Base-by-base conservation (phyloP, 2,888 invertebrate species). In the Camptogramma bilineatum region DNA sequence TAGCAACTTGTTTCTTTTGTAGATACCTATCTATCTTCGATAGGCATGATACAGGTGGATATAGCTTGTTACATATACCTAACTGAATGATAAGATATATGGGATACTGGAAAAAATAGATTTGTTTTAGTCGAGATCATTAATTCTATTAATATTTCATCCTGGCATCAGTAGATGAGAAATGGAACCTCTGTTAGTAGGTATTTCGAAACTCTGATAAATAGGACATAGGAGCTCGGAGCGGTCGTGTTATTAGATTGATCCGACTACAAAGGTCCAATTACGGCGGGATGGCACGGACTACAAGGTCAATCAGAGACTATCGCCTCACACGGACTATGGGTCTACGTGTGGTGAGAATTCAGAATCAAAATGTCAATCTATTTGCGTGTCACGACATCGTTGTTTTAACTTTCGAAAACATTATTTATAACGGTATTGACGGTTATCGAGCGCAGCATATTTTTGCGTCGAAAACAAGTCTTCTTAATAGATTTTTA, bases 201-300 rank as follows among this genome's bases (percentile, higher is more conserved):
- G n/a, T 51, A 28, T 71, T 66, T 69, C 71, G 66, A 70, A 70
- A 71, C 68, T 52, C 68, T 72, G 72, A 74, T 75, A 77, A 74
- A 73, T 69, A 73, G 73, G 71, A 71, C 69, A 73, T 73, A 77
- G 77, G 75, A 79, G 76, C 76, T 46, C 34, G 74, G 72, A 68
- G 77, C 74, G 70, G 74, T 73, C 75, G 66, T 83, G 81, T 87
- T 86, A 87, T 87, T 85, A 84, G 79, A 85, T 86, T 87, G 84
- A 87, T 86, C 80, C 81, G 73, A 75, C 79, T 81, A 89, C 89
- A 90, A 89, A 90, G 87, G 85, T 72, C 83, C 87, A 87, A 89
- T 90, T 88, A 89, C 81, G 79, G 76, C 51, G 79, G 82, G 80
- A 81, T 82, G 81, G 81, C 83, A 82, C 83, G 76, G 74, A 78